Evolutionary conservation across 1,140 invertebrate species (phyloP), one percentile per base, ranked within the genome.

Genomic region (Chlorops oryzae): DNA sequence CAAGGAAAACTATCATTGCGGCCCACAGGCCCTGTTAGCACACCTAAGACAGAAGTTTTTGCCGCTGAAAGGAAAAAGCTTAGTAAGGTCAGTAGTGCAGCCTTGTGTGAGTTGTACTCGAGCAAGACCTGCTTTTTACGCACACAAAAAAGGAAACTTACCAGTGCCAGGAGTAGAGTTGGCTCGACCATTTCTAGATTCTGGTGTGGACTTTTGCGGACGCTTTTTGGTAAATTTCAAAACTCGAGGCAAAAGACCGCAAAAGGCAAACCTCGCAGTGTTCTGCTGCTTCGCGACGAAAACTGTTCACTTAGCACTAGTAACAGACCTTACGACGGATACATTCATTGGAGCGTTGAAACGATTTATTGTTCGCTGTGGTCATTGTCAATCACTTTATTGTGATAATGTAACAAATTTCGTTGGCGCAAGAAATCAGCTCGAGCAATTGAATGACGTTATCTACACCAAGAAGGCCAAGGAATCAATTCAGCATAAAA

Each of bases 341-440:
- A 39, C 25, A 0, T 63, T 69, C 35, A 12, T 63, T 2, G 42
- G 37, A 7, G 55, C 54, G 0, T 49, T 59, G 17, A 28, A 48
- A 17, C 46, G 59, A 3, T 65, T 69, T 18, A 27, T 51, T 4
- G 47, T 34, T 6, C 44, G 58, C 9, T 40, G 53, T 41, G 59
- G 58, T 1, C 27, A 56, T 7, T 40, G 39, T 9, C 21, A 34
- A 0, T 49, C 46, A 1, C 50, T 71, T 2, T 49, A 59, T 21
- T 65, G 54, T 5, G 69, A 73, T 32, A 63, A 63, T 37, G 67
- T 57, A 0, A 71, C 67, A 0, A 73, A 67, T 49, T 69, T 73
- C 50, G 49, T 59, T 1, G 59, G 62, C 9, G 59, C 62, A 2
- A 40, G 21, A 12, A 24, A 12, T n/a, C 44, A 28, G n/a, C 35